Conservation (phyloP, 2,888 invertebrate genomes). For the Drosophila histrio region DNA sequence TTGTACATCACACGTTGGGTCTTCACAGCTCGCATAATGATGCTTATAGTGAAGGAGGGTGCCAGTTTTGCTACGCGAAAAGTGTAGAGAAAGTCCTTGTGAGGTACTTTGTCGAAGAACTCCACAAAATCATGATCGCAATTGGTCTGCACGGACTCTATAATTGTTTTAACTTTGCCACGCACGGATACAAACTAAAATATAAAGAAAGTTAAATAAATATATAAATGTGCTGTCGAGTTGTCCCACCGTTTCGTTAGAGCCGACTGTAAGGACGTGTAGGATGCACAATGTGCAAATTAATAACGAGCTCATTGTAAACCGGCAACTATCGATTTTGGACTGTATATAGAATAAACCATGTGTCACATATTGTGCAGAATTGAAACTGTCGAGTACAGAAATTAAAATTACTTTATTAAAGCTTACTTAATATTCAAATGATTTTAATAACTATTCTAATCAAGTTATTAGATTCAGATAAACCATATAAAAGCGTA, state of each 20-base stretch:
- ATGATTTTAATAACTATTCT: not conserved
- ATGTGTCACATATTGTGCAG: too few relatives aligned
- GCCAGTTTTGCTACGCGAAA: slow-evolving; percentile 29
- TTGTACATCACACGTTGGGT: slow-evolving; percentile 19
- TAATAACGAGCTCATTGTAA: slow-evolving; percentile 5
- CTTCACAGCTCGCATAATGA: not conserved
- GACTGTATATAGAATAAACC: not conserved
- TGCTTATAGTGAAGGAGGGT: not conserved
- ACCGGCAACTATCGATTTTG: not conserved
- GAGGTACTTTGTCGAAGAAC: slow-evolving; percentile 12
- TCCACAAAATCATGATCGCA: slow-evolving; percentile 45
- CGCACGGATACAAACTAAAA: not conserved
- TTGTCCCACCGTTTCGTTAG: slow-evolving; percentile 8
- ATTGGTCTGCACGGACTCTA: slow-evolving; percentile 20
- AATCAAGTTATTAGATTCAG: not conserved
- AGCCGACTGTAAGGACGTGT: not conserved
- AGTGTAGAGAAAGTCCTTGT: not conserved
- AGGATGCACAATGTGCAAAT: not conserved
- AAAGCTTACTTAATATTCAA: not conserved
- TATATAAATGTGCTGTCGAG: not conserved
- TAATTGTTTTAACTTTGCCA: slow-evolving; percentile 6
- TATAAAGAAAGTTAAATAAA: not conserved
- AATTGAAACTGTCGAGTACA: not conserved
- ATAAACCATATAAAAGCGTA: not conserved
- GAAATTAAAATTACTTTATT: not conserved